Base-by-base conservation (phyloP, 2,888 invertebrate species). In the Apodemia duryi region DNA sequence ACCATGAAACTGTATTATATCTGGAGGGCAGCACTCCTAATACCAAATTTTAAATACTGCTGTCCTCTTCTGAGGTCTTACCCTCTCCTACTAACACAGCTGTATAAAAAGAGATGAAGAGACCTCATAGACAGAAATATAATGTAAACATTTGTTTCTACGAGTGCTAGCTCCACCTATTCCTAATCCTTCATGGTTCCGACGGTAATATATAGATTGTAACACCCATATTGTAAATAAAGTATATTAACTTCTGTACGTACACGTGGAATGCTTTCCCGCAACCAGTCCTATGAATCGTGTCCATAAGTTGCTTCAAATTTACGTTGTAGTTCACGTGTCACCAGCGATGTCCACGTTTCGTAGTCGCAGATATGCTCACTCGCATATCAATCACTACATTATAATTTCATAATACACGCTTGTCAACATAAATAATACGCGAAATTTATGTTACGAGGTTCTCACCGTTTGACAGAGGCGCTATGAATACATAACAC, bases 371-470 rank as follows among this genome's bases (percentile, higher is more conserved):
- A 32, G 57, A 57, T 13, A 57, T 32, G 57, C 57, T 32, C 74
- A 69, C 72, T 71, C 74, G 89, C 86, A 91, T 91, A 81, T 81
- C 86, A 91, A 91, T 82, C 78, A 78, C 72, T 69, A 69, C 82
- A 91, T 91, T 91, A 91, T 89, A 86, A 90, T 91, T 88, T 91
- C 90, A 91, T 91, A 91, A 88, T 80, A 86, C 88, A 84, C 83
- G 83, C 82, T 81, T 86, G 90, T 90, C 90, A 86, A 83, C 86
- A 82, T 89, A 89, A 89, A 90, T 91, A 91, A 91, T 91, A 90
- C 90, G 90, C 90, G 85, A 91, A 91, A 91, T 91, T 91, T 91
- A 91, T 91, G 91, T 90, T 90, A 88, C 87, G 86, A 87, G 84
- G 87, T 90, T 91, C 91, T 89, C 91, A 90, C 90, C 88, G 88